Conservation (phyloP, 2,888 invertebrate species). For the Papilio demoleus region DNA sequence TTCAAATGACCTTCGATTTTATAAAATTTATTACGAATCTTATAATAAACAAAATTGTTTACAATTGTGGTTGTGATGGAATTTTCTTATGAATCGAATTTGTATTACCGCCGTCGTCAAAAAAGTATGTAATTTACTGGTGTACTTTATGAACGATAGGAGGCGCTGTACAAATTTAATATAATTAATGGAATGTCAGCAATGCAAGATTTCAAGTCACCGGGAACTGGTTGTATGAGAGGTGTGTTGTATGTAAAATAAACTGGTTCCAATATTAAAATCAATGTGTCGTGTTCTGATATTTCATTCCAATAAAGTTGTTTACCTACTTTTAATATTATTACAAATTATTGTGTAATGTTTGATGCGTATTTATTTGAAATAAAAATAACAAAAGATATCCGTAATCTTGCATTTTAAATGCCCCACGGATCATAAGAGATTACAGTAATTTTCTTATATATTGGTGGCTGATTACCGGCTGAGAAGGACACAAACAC, state of each 20-base stretch:
- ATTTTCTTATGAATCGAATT: no score
- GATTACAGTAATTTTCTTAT: no score
- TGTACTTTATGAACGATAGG: neutral
- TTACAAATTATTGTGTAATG: constrained; percentile 30
- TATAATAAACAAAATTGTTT: neutral
- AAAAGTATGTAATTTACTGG: no score
- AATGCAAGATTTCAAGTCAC: constrained; percentile 12
- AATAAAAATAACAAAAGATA: neutral
- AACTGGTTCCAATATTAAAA: constrained; percentile 34
- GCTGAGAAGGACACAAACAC: no score
- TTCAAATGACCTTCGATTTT: constrained; percentile 1
- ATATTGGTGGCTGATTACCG: no score
- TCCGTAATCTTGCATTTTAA: no score
- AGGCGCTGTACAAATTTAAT: no score
- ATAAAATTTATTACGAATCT: no score
- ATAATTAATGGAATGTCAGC: neutral
- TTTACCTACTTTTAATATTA: neutral
- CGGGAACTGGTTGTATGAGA: constrained; percentile 17
- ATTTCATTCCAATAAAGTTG: constrained; percentile 15
- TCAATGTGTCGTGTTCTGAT: constrained; percentile 3
- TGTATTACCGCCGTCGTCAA: no score
- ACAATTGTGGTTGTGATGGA: neutral
- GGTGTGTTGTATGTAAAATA: constrained; percentile 31
- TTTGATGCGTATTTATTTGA: neutral
- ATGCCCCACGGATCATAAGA: no score